Evolutionary conservation across 1,140 invertebrate species (phyloP).

Genomic region (Psilanteris sp.): DNA sequence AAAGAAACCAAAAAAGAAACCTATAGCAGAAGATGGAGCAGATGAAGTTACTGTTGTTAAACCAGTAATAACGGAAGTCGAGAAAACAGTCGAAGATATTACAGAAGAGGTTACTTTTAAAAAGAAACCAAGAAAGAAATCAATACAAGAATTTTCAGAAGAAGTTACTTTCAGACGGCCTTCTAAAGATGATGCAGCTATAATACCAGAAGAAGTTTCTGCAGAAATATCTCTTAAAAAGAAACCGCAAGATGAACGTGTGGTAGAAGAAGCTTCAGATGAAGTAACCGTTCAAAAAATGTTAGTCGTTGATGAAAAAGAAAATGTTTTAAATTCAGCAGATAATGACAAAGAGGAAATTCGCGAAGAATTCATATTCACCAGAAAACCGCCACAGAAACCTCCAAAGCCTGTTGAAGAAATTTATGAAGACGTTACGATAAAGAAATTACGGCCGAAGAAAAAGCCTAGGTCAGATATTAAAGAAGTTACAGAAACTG

Average conservation of each 20-base stretch:
- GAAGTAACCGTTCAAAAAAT: too few species aligned
- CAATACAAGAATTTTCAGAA: constrained; percentile 56
- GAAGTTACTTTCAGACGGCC: constrained; percentile 68
- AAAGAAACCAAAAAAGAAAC: too few species aligned
- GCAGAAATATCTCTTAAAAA: constrained; percentile 82
- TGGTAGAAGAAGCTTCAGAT: too few species aligned
- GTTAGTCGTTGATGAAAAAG: constrained; percentile 66
- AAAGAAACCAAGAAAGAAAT: constrained; percentile 35
- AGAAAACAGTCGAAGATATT: constrained; percentile 22
- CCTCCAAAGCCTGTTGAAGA: constrained; percentile 80
- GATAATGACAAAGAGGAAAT: constrained; percentile 58
- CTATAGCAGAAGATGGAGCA: constrained; percentile 68
- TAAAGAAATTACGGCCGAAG: constrained; percentile 85
- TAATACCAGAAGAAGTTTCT: constrained; percentile 82
- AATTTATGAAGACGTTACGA: constrained; percentile 85
- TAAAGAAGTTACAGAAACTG: constrained; percentile 85
- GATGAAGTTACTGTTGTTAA: too few species aligned
- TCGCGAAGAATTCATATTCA: constrained; percentile 69
- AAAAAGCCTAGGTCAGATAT: constrained; percentile 82
- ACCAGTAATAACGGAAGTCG: background rate
- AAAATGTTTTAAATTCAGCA: background rate
- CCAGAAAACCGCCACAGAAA: constrained; percentile 68
- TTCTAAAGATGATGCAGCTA: constrained; percentile 62
- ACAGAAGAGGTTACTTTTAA: constrained; percentile 48
- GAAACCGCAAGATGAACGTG: too few species aligned